A percentile compares a stretch with the other conserved stretches of the same genome.
Conservation (phyloP, 2,113 vertebrate genomes). For the Guaruba guarouba region DNA sequence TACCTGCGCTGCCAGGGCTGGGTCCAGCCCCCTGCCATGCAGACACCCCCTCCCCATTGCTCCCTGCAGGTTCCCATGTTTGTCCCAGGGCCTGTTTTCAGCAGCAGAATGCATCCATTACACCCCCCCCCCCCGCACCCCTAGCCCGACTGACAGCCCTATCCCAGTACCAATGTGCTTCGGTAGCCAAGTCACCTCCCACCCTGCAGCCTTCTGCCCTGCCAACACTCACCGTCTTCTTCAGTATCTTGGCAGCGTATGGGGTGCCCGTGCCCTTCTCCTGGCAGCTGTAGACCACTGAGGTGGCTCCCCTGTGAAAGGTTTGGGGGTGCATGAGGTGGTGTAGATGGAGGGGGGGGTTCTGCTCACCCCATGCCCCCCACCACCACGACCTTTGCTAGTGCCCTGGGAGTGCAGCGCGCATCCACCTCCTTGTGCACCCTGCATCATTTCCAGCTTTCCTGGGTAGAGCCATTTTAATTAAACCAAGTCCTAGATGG, state of each 20-base stretch:
- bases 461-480: neutral
- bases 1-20: neutral
- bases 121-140: neutral
- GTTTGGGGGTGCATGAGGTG: fast-evolving
- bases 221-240: slow-evolving; percentile 82
- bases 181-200: neutral
- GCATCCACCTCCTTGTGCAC: fast-evolving
- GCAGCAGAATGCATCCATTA: neutral
- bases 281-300: slow-evolving; percentile 84
- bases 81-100: neutral
- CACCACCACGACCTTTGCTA: neutral
- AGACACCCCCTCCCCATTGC: too few relatives aligned
- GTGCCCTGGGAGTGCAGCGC: fast-evolving
- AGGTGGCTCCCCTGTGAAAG: slow-evolving; percentile 82
- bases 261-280: slow-evolving; percentile 83
- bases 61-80: fast-evolving
- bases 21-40: fast-evolving
- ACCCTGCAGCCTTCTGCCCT: neutral
- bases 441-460: neutral
- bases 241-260: slow-evolving; percentile 84
- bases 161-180: fast-evolving
- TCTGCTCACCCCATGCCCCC: neutral
- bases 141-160: fast-evolving
- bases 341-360: neutral
- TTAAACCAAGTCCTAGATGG: neutral